Conservation (phyloP, 92 coral and sea anemone species). For the Galaxea fascicularis region DNA sequence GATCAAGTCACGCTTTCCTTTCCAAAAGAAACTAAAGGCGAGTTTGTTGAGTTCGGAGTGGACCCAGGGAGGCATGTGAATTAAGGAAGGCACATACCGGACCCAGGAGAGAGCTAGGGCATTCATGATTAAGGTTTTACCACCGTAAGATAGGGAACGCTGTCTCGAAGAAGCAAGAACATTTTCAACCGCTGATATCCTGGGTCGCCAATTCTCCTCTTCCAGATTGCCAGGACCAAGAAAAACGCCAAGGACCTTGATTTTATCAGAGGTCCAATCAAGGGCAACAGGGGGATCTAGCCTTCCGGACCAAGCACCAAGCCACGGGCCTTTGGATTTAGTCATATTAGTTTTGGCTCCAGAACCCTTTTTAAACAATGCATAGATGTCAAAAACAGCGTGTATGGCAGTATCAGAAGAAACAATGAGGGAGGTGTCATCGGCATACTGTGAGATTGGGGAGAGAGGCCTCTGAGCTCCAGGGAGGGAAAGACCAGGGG, state of each 20-base stretch:
- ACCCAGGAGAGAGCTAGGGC: not conserved
- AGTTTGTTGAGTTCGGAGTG: not conserved
- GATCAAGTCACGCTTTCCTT: not conserved
- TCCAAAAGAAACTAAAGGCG: not conserved
- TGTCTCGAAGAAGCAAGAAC: constrained; percentile 12
- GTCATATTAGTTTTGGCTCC: not conserved
- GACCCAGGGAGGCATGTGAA: not conserved
- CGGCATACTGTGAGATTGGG: constrained; percentile 8
- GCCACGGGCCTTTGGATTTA: not conserved
- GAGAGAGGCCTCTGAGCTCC: too few relatives aligned
- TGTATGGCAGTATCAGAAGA: not conserved
- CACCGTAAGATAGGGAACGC: not conserved
- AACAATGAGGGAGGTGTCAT: not conserved
- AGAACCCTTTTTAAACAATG: not conserved
- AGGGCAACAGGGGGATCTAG: not conserved
- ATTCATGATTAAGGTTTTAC: not conserved
- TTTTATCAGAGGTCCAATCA: not conserved
- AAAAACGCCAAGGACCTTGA: not conserved
- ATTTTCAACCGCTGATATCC: not conserved
- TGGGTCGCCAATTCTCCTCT: not conserved
- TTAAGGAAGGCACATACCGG: not conserved
- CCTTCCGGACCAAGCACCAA: not conserved
- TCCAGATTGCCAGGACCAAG: not conserved
- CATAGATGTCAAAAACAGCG: not conserved
- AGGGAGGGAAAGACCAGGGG: too few relatives aligned